Percentiles rank a stretch among this genome's conserved stretches.
These are phyloP conservation scores for Cephalophus harveyi DNA, from an alignment of 2,113 vertebrate genomes.

Conservation along the genomic window DNA sequence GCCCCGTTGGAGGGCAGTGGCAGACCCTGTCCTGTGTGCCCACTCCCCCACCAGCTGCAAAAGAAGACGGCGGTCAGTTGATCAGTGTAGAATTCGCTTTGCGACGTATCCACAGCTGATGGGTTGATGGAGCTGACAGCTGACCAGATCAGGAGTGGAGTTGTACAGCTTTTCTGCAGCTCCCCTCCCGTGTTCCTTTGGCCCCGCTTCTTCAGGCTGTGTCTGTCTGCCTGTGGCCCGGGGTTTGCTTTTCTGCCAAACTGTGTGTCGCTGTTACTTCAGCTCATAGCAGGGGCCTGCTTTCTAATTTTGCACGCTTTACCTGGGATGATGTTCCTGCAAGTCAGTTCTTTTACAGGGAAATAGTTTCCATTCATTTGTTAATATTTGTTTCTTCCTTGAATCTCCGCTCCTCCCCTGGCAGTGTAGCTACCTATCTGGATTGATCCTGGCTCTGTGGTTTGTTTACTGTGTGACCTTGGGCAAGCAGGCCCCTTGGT, in stretches of 20 bases:
- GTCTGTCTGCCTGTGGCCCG: accelerated
- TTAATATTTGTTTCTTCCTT: neutral
- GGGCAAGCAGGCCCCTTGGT: neutral
- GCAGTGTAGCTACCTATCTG: neutral
- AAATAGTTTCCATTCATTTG: neutral
- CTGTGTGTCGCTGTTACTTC: neutral
- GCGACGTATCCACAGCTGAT: accelerated
- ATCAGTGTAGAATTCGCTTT: neutral
- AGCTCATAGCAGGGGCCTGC: neutral
- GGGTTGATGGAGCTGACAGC: neutral
- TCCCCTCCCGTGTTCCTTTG: neutral
- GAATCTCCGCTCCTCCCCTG: neutral
- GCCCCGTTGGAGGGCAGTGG: too few species aligned
- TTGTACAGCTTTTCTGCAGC: neutral
- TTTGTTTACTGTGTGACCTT: neutral
- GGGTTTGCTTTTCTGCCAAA: neutral
- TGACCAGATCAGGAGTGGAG: neutral
- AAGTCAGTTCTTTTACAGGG: neutral
- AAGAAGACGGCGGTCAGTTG: neutral
- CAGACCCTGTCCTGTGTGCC: accelerated
- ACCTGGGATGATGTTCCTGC: neutral
- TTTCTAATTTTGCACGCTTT: neutral
- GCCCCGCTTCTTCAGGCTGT: neutral
- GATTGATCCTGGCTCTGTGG: neutral
- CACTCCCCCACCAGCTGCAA: accelerated